phyloP scores from a whole-genome alignment of 1,140 invertebrate species.

The Matsumurasca onukii region DNA sequence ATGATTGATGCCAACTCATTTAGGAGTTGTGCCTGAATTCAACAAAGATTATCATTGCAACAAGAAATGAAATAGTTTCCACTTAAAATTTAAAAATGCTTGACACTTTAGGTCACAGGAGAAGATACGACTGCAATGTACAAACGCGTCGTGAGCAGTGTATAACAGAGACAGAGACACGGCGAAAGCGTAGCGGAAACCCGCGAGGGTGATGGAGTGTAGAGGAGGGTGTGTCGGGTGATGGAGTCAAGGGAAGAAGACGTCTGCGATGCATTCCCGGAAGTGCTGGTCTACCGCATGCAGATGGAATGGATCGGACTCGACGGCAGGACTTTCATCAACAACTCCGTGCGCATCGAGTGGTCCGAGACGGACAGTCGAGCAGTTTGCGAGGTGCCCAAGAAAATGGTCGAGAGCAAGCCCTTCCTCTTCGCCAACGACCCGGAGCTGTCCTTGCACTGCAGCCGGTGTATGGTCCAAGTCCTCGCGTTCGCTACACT shows the following conservation, averaged over 20 bases:
- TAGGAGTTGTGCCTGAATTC: too few relatives aligned
- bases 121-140: too few relatives aligned
- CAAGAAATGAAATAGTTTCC: too few relatives aligned
- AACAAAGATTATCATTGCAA: too few relatives aligned
- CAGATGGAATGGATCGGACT: slow-evolving; percentile 35
- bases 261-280: slow-evolving; percentile 13
- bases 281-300: slow-evolving; percentile 16
- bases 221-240: background rate
- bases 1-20: too few relatives aligned
- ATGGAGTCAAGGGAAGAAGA: background rate
- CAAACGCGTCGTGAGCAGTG: too few relatives aligned
- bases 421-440: background rate
- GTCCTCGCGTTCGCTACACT: slow-evolving; percentile 11
- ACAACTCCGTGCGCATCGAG: slow-evolving; percentile 35
- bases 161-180: too few relatives aligned
- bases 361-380: slow-evolving; percentile 33
- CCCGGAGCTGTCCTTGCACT: slow-evolving; percentile 1
- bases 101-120: too few relatives aligned
- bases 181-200: background rate
- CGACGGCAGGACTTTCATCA: slow-evolving; percentile 32
- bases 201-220: background rate
- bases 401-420: background rate
- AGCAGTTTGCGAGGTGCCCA: slow-evolving; percentile 35
- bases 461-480: slow-evolving; percentile 19
- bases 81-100: too few relatives aligned